Conservation (phyloP, 2,113 vertebrate genomes). For the Centropus bengalensis region DNA sequence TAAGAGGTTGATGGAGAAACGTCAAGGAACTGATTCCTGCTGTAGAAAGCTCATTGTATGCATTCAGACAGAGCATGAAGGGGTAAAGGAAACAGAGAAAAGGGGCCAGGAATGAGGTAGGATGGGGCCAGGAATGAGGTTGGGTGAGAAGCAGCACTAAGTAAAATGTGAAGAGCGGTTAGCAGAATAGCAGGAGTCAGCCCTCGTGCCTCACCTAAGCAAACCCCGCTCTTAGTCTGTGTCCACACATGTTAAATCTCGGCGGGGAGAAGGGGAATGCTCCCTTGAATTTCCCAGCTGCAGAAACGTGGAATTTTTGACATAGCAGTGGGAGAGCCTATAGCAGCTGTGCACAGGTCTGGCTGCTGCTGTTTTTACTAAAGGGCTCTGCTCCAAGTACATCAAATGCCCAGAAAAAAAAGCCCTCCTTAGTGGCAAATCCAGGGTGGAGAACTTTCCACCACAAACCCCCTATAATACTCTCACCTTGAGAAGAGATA, state of each 20-base stretch:
- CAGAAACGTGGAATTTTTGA: background rate
- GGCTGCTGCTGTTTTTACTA: background rate
- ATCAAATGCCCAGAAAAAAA: background rate
- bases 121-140: constrained; percentile 59
- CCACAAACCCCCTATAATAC: background rate
- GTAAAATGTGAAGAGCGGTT: constrained; percentile 30
- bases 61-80: constrained; percentile 14
- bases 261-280: constrained; percentile 21
- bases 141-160: constrained; percentile 23
- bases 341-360: background rate
- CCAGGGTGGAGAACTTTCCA: background rate
- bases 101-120: constrained; percentile 62
- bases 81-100: background rate
- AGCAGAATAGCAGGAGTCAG: constrained; percentile 61
- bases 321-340: background rate
- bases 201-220: constrained; percentile 61
- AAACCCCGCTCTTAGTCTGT: constrained; percentile 47
- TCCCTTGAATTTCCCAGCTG: constrained; percentile 26
- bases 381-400: background rate
- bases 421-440: background rate
- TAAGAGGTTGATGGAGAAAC: background rate
- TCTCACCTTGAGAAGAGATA: background rate
- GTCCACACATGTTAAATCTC: constrained; percentile 65
- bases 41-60: background rate
- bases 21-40: background rate